Conservation (phyloP, 1,140 invertebrate species). For the Frieseomelitta varia region DNA sequence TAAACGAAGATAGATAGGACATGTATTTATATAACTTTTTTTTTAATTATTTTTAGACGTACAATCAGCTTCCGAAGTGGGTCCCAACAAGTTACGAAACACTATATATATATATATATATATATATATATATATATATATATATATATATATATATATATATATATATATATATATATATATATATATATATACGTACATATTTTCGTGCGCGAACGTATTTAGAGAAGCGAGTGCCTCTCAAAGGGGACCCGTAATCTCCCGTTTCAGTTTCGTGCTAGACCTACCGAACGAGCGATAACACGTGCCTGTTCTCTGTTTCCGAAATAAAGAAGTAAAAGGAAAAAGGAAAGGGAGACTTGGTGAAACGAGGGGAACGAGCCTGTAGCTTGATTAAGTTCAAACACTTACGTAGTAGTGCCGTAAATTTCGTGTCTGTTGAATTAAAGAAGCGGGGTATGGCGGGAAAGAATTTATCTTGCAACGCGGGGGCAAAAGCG, state of each 20-base stretch:
- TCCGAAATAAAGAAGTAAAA: background rate
- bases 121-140: too few species aligned
- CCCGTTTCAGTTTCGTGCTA: background rate
- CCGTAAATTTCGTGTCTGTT: background rate
- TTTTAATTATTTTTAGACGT: too few species aligned
- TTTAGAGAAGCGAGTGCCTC: background rate
- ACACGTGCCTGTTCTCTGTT: background rate
- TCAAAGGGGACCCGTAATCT: slow-evolving; percentile 10
- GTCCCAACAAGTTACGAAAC: too few species aligned
- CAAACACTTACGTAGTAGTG: background rate
- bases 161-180: too few species aligned
- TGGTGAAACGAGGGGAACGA: background rate
- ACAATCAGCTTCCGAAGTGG: too few species aligned
- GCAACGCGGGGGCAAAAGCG: too few species aligned
- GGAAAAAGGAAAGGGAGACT: too few species aligned
- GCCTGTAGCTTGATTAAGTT: slow-evolving; percentile 14
- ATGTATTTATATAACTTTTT: too few species aligned
- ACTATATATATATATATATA: too few species aligned
- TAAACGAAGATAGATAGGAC: too few species aligned
- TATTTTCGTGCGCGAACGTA: background rate
- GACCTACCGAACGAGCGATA: background rate
- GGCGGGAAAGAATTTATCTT: background rate
- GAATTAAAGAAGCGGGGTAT: background rate
- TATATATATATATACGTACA: background rate
- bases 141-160: too few species aligned